Evolutionary conservation across 1,140 invertebrate species (phyloP).

Genomic region (Trachymyrmex septentrionalis): DNA sequence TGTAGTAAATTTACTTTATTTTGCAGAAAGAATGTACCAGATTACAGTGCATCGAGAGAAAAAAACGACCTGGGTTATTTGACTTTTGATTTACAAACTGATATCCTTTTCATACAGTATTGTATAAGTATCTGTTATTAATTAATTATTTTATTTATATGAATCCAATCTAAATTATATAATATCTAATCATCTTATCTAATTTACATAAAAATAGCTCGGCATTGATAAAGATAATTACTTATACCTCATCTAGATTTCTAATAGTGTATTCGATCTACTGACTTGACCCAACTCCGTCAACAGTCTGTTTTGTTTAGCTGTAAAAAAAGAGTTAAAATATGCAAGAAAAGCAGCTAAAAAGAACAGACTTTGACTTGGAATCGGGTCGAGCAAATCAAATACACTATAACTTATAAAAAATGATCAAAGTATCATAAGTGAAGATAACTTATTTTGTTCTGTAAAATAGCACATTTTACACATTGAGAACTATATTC

Average conservation of each 20-base stretch:
- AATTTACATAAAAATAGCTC: neutral
- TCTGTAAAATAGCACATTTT: neutral
- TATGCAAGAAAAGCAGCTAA: no score
- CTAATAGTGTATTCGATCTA: no score
- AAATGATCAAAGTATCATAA: no score
- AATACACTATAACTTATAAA: no score
- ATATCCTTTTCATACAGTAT: constrained; percentile 87
- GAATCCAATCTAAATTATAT: neutral
- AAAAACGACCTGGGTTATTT: constrained; percentile 98
- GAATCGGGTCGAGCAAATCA: no score
- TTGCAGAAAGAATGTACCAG: constrained; percentile 97
- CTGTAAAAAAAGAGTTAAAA: no score
- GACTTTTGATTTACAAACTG: constrained; percentile 97
- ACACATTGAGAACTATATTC: no score
- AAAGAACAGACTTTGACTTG: no score
- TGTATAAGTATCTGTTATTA: constrained; percentile 1
- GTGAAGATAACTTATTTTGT: neutral
- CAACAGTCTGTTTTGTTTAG: no score
- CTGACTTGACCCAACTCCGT: no score
- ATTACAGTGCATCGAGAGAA: constrained; percentile 97
- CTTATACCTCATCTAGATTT: no score
- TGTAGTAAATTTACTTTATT: constrained; percentile 66
- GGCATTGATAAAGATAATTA: neutral
- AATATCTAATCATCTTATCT: neutral
- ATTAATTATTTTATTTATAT: neutral